Percentiles rank a stretch among this genome's conserved stretches.
phyloP scores from a whole-genome alignment of 2,113 vertebrate genomes.

The Vulpes lagopus region DNA sequence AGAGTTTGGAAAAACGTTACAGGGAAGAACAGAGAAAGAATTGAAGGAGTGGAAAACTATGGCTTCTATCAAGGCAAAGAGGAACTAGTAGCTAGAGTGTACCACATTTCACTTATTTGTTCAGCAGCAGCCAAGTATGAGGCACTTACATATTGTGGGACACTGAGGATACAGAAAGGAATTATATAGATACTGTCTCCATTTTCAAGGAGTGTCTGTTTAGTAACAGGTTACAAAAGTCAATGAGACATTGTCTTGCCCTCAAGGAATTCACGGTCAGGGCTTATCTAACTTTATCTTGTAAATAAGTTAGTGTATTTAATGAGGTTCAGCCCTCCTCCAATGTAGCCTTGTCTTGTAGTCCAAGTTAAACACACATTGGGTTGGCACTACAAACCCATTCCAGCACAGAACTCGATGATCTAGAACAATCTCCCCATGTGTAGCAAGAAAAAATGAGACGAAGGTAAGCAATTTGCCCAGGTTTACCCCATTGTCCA shows the following conservation, averaged over 20 bases:
- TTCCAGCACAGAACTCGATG: background rate
- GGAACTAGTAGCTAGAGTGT: background rate
- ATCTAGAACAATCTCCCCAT: background rate
- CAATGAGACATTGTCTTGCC: background rate
- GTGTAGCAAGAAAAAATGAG: background rate
- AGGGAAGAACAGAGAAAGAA: background rate
- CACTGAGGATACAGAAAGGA: background rate
- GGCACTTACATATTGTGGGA: background rate
- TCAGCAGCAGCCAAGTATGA: background rate
- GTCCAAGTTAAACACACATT: background rate
- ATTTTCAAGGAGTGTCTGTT: background rate
- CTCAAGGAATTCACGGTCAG: background rate
- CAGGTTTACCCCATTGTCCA: background rate
- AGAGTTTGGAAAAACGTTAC: background rate
- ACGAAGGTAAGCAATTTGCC: background rate
- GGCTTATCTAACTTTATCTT: background rate
- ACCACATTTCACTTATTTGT: background rate
- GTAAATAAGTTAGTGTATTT: background rate
- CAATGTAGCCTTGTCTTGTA: background rate
- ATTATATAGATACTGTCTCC: background rate
- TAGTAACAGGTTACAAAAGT: conserved; percentile 12
- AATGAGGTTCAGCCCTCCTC: background rate
- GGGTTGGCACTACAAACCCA: background rate
- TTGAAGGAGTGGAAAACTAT: background rate
- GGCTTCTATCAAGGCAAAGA: background rate